Percentiles rank a stretch among this genome's conserved stretches.
These are phyloP conservation scores for Seriola aureovittata DNA, from an alignment of 2,113 vertebrate species.

Conservation along the genomic window DNA sequence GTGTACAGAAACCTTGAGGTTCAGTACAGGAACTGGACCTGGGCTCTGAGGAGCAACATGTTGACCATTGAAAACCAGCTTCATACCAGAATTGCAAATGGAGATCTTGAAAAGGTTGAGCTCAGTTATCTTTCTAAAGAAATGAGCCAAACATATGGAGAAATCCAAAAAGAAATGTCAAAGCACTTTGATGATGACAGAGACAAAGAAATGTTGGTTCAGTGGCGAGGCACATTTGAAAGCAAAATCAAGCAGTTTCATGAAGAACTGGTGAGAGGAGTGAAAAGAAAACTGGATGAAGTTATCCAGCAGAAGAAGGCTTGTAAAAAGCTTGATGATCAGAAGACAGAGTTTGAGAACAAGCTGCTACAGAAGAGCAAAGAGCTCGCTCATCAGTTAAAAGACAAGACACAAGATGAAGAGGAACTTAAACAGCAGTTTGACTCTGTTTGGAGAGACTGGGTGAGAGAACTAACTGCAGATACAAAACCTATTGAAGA, in stretches of 20 bases:
- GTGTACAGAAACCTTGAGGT: slow-evolving; percentile 59
- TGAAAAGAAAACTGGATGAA: slow-evolving; percentile 52
- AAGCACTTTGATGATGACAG: slow-evolving; percentile 25
- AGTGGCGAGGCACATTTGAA: slow-evolving; percentile 53
- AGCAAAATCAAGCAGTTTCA: slow-evolving; percentile 47
- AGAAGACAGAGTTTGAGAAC: slow-evolving; percentile 44
- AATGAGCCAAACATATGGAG: slow-evolving; percentile 6
- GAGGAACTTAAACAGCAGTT: slow-evolving; percentile 32
- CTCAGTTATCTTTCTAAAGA: not conserved
- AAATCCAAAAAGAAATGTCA: not conserved
- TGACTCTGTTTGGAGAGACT: slow-evolving; percentile 4
- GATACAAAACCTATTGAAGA: slow-evolving; percentile 25
- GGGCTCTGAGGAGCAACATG: slow-evolving; percentile 53
- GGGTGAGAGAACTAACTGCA: slow-evolving; percentile 22
- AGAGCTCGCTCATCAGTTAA: slow-evolving; percentile 50
- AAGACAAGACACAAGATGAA: slow-evolving; percentile 21
- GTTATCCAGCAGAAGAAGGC: slow-evolving; percentile 51
- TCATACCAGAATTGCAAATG: slow-evolving; percentile 45
- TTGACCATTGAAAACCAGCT: slow-evolving; percentile 47
- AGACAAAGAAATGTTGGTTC: slow-evolving; percentile 56
- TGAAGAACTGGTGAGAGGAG: slow-evolving; percentile 9
- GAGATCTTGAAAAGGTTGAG: not conserved
- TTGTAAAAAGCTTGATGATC: slow-evolving; percentile 35
- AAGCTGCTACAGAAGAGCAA: slow-evolving; percentile 49
- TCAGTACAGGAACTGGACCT: slow-evolving; percentile 51